Base-by-base conservation (phyloP, 2,888 invertebrate genomes). In the Tetragnatha montana region DNA sequence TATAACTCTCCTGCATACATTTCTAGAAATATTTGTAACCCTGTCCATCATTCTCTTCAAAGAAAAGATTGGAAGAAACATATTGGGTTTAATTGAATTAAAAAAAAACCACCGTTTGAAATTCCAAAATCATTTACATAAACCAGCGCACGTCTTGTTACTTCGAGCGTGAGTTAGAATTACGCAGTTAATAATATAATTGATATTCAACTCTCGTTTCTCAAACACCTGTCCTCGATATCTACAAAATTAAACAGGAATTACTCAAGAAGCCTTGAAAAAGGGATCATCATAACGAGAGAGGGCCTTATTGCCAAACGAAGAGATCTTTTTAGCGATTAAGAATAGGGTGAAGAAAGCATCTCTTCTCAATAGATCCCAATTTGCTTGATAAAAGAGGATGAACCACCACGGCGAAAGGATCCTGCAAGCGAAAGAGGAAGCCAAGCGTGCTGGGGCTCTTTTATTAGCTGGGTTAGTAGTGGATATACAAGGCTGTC, bases 391-490 rank as follows among this genome's bases (percentile, higher is more conserved):
- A 60, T 60, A 17, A 60, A 35, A 60, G 60, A 60, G 17, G 60
- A 60, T 60, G 60, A 10, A 10, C 60, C 60, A 60, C 70, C 60
- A 60, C 70, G 12, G 50, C 49, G 60, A 60, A 60, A 60, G 60
- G 60, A 60, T 60, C 12, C 60, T 49, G 21, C 49, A 49, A 69
- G 22, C 50, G 78, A 79, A 19, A 76, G 50, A 17, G 3, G 88
- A 70, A 89, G 80, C 50, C 89, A 89, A 70, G 83, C 88, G 80
- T 88, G 74, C 12, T 22, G n/a, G 22, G 50, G 71, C 51, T 81
- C 50, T 79, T 89, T 81, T 69, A 81, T 81, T 85, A 83, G 89
- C 47, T 81, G 89, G 89, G 84, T 84, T 75, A 88, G 88, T 84
- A 80, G 81, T 75, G 81, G 88, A 70, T 85, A 71, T 84, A 60